Base-by-base conservation (phyloP, 1,140 invertebrate species). In the Olivierus martensii region DNA sequence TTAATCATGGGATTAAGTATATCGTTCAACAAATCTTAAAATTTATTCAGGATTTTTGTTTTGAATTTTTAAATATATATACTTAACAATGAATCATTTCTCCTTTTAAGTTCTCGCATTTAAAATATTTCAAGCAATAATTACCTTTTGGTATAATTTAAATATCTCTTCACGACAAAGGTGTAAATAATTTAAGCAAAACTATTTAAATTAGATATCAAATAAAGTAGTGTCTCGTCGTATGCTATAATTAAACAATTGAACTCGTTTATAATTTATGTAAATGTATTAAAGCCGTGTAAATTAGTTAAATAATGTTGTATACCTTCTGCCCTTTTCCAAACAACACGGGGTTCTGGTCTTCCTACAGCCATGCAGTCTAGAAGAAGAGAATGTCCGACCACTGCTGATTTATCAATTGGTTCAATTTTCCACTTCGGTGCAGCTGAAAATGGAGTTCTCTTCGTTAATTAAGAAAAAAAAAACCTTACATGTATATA, bases 361-460 rank as follows among this genome's bases (percentile, higher is more conserved):
- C 65, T 59, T 39, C 71, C 71, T 3, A 69, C 65, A 19, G 68
- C 68, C 12, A 62, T 54, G 49, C 71, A 73, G 4, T 64, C 61
- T 5, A 73, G 56, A 18, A 56, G 61, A 7, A 68, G 62, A 3
- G 55, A 56, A 10, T 68, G 54, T n/a, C 66, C 62, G 0, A 70
- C 55, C 7, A 70, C 65, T 0, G 69, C 70, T 15, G 44, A 53
- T 9, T 65, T 62, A 49, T 72, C 67, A 28, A 63, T 57, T 5
- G 71, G 70, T 53, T 71, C 68, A 11, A 65, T 59, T 1, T 67
- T 60, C 69, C 69, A 72, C 0, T 63, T 58, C 19, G 71, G 69
- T 15, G 69, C 68, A 43, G 72, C 70, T 72, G 53, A 5, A 52
- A 52, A 22, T 41, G 1, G 14, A 51, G 46, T 28, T 28, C 28